These are phyloP conservation scores for Balearica regulorum DNA, from an alignment of 2,797 vertebrate species.

Conservation along the genomic window DNA sequence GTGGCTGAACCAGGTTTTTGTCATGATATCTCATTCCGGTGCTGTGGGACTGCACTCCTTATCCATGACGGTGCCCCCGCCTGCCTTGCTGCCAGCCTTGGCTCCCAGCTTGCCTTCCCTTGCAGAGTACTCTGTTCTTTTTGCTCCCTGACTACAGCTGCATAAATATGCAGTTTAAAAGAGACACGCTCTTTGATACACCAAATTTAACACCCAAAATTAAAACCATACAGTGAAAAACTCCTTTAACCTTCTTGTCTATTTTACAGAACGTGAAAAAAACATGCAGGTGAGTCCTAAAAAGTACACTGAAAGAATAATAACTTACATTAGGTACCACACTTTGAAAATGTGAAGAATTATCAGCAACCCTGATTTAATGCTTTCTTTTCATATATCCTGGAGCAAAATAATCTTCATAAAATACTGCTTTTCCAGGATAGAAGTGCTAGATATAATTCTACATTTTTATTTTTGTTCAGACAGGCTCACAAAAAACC, in stretches of 20 bases:
- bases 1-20: background rate
- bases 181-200: background rate
- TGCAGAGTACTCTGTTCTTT: background rate
- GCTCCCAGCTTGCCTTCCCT: background rate
- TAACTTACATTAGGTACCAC: background rate
- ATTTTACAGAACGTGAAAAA: background rate
- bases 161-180: background rate
- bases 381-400: background rate
- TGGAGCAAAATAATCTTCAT: background rate
- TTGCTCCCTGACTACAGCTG: background rate
- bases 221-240: background rate
- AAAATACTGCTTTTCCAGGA: background rate
- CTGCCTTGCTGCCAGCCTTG: background rate
- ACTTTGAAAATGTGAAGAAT: background rate
- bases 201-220: background rate
- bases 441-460: background rate
- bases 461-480: slow-evolving; percentile 1
- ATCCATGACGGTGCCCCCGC: background rate
- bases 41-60: background rate
- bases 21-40: background rate
- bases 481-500: background rate
- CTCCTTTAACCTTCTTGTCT: background rate
- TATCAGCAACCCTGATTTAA: background rate
- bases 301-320: background rate
- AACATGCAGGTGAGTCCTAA: background rate